Percentiles rank a stretch among this genome's conserved stretches.
Conservation (phyloP, 2,113 vertebrate species). For the Cephalophus harveyi region DNA sequence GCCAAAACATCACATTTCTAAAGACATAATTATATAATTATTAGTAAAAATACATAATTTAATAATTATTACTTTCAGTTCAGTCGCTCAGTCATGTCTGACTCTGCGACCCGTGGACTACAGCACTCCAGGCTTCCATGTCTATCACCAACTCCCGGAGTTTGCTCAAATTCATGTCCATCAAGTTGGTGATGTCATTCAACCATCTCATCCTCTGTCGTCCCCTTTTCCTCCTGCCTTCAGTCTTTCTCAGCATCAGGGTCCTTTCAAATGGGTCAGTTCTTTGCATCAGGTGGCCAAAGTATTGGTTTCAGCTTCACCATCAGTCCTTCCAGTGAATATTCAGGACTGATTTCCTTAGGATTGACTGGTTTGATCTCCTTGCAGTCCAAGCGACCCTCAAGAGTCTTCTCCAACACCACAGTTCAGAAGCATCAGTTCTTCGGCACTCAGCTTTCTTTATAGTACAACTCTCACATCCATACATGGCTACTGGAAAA, state of each 20-base stretch:
- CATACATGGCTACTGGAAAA: not conserved
- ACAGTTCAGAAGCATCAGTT: not conserved
- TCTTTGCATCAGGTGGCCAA: not conserved
- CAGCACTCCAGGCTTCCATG: not conserved
- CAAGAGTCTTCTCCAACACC: not conserved
- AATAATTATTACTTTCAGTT: not conserved
- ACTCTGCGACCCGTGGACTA: not conserved
- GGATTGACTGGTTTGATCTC: not conserved
- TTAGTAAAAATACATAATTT: not conserved
- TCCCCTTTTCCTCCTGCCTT: not conserved
- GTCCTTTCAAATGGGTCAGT: not conserved
- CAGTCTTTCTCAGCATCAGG: not conserved
- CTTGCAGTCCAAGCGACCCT: not conserved
- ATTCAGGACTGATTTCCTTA: not conserved
- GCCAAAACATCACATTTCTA: not conserved
- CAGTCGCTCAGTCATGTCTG: not conserved
- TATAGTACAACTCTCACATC: not conserved
- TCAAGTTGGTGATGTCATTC: not conserved
- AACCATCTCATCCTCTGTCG: not conserved
- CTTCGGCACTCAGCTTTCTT: fast-evolving
- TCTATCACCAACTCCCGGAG: not conserved
- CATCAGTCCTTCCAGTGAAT: not conserved
- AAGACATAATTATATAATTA: not conserved
- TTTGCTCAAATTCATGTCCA: not conserved
- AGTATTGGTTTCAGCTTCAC: not conserved